Evolutionary conservation across 53 echinoderm and acorn worm genomes (phyloP), one percentile per base, ranked within the genome.

Genomic region (Henricia sp.): DNA sequence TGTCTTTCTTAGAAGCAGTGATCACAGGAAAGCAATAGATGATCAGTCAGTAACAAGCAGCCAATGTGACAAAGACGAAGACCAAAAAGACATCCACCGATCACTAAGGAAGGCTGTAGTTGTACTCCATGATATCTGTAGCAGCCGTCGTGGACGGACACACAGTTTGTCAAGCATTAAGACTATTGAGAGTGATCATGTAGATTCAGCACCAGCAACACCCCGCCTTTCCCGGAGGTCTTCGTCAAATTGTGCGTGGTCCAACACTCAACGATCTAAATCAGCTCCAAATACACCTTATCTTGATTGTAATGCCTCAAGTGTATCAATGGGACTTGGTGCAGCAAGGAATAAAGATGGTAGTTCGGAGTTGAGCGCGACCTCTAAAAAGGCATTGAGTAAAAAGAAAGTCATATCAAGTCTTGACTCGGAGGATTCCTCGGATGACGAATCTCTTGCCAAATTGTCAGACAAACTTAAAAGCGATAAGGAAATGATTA

Each of bases 111-210:
- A 80, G 38, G 63, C 80, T 5, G 42, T 80, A 21, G 80, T 80
- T 25, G 64, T 80, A 43, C 80, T 80, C 35, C 80, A 80, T 17
- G 80, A 80, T 28, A 80, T 80, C n/a, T 63, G 64, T 20, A 62
- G 21, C n/a, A 37, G 43, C 25, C 63, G 34, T 6, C 62, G 34
- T 28, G 46, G 42, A 16, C 40, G 64, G 21, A 34, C 37, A 32
- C 46, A 33, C 10, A 80, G 80, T 44, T 43, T 80, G 42, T 80
- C 80, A 20, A 21, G 32, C 35, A 20, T 52, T 36, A 10, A 44
- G 21, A 13, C 40, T 44, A 27, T 40, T 34, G 3, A 41, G 16
- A 57, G n/a, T n/a, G 43, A 76, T 39, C 28, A 33, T 5, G 63
- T 10, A 3, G 29, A 46, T 33, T 62, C 48, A 4, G 6, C 19